These are phyloP conservation scores for Benthosema pterotum DNA, from an alignment of 2,797 vertebrate genomes.

Conservation along the genomic window DNA sequence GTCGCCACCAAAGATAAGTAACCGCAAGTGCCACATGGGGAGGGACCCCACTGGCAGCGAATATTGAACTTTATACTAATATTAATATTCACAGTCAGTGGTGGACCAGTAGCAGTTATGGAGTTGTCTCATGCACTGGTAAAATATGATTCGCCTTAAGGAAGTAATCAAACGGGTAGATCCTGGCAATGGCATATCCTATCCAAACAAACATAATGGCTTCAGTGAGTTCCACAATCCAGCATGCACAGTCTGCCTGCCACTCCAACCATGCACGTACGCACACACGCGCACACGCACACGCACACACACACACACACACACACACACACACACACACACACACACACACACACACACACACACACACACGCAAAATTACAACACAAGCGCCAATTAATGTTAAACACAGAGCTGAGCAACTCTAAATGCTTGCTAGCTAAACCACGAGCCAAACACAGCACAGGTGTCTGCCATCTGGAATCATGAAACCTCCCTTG, in stretches of 20 bases:
- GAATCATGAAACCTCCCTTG: not conserved
- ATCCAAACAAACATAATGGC: not conserved
- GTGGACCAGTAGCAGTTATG: no score
- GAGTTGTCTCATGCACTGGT: not conserved
- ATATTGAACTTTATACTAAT: no score
- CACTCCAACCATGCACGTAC: no score
- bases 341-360: no score
- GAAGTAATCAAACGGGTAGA: not conserved
- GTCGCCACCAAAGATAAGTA: no score
- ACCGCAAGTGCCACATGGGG: no score
- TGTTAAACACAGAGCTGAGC: not conserved
- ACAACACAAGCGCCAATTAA: not conserved
- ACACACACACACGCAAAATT: no score
- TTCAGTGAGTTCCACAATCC: not conserved
- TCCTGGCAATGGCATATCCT: no score
- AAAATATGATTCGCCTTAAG: not conserved
- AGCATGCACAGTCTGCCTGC: not conserved
- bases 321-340: not conserved
- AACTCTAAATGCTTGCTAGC: not conserved
- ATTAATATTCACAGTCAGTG: no score
- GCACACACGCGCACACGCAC: no score
- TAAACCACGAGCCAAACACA: not conserved
- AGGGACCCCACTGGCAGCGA: no score
- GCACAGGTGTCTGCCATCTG: constrained; percentile 2
- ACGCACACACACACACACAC: constrained; percentile 10